Base-by-base conservation (phyloP, 2,888 invertebrate species). In the Pyrocoelia pectoralis region DNA sequence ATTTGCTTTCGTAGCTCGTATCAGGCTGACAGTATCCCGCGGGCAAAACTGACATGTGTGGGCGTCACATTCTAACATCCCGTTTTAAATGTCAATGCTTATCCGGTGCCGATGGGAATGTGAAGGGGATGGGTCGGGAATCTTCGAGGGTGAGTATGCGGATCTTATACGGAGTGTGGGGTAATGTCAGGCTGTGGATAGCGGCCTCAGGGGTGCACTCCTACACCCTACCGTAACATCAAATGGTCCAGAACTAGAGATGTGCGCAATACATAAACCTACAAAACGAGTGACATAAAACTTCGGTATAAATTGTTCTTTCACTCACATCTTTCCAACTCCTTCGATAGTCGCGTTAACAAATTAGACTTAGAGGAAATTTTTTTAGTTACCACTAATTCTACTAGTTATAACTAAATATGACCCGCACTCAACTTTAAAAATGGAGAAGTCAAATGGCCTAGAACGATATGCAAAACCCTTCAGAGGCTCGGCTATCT, bases 71-170 rank as follows among this genome's bases (percentile, higher is more conserved):
- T 77, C 77, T 78, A 77, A 76, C 74, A 72, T 68, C 72, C 72
- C 67, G 70, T 73, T 74, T 73, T 74, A 78, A 78, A 78, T 77
- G 77, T 77, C 77, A 77, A 76, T 75, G 75, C 75, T 76, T 73
- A 74, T 74, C 75, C 75, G 69, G 70, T 68, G 70, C 65, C 66
- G 63, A 66, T 64, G 67, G 68, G 69, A 69, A 66, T 66, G 68
- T 70, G 68, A 70, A 59, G 55, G 61, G 65, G 53, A 53, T 57
- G 67, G 68, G 61, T 65, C 56, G 43, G 64, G 63, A 64, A 66
- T 61, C 66, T 65, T 65, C 60, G 66, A 64, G 66, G 64, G 66
- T 61, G 61, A 65, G 54, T 56, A 60, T 61, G 60, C 53, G 64
- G 61, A 66, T 63, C 65, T 56, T 63, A 61, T 55, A 57, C 55